Evolutionary conservation across 2,113 vertebrate species (phyloP), one percentile per base, ranked within the genome.

Genomic region (Hyperopisus bebe): DNA sequence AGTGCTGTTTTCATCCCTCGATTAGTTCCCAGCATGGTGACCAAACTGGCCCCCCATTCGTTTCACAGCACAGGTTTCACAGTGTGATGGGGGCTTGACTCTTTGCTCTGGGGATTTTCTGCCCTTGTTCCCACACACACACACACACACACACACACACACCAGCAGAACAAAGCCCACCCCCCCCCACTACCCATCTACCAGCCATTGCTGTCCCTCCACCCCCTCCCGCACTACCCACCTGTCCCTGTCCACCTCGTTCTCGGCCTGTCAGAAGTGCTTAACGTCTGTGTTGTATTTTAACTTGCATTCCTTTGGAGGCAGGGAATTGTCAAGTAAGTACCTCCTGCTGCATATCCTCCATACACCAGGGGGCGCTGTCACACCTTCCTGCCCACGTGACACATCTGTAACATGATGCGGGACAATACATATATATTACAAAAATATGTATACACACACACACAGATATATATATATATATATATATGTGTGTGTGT

Each of bases 271-370:
- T 84, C 95, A 95, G 96, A 97, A 97, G 94, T 94, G 87, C 91
- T 97, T 97, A 98, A 97, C 96, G 92, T 95, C 94, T 98, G 93
- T 97, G 94, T 97, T 98, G 92, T 98, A 96, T 98, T 97, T 98
- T 97, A 95, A 96, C 96, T 97, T 97, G 97, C 97, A 97, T 97
- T 97, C 97, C 97, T 96, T 95, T 98, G 97, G 97, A 98, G 97
- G 97, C 97, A 97, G 97, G 97, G 97, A 97, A 98, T 98, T 97
- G 97, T 98, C 97, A 98, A 98, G 97, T 97, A 97, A 96, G 97
- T 98, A 98, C 91, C 90, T 91, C 53, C 89, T 87, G 48, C n/a
- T 86, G 48, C 48, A 39, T 53, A 39, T n/a, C 47, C 85, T 53
- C 47, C 47, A 6, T 19, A 51, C 50, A 87, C 85, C 11, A 35